Base-by-base conservation (phyloP, 2,888 invertebrate species). In the Palloptera scutellata region DNA sequence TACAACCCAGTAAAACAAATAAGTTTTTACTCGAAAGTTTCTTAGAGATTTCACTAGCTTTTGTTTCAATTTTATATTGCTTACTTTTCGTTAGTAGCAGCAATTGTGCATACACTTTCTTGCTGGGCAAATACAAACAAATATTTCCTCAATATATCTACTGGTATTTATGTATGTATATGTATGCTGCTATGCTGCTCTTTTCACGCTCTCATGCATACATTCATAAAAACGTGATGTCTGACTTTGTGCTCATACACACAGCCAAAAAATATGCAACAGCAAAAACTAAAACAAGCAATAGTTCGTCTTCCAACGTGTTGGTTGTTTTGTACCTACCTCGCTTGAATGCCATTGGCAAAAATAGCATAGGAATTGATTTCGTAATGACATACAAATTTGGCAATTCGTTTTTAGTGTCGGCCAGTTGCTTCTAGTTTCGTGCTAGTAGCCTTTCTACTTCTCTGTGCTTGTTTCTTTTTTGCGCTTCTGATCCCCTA, bases 291-390 rank as follows among this genome's bases (percentile, higher is more conserved):
- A 6, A 30, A 30, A 30, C 2, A 30, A 30, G 30, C 30, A 6
- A 2, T 30, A 30, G 30, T 30, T 30, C 30, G 30, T 30, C 30
- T 30, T 30, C 30, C 30, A 30, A 30, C 30, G 30, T 30, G 30
- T 30, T 6, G n/a, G n/a, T n/a, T n/a, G n/a, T n/a, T 30, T 30
- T 30, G 6, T 30, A 6, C 6, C 2, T 30, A 30, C 3, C 2
- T 2, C 30, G 30, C 30, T 30, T 6, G 30, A 30, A 30, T 30
- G 30, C 30, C 13, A 19, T 40, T 0, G 54, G 8, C 5, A 20
- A 17, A 54, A 45, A 30, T n/a, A 43, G 41, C 30, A 10, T n/a
- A 13, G 19, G 20, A 79, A 80, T 78, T 80, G 79, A 80, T 78
- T 79, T 19, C 45, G 58, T 64, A 67, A 65, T 62, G 63, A 59